These are phyloP conservation scores for Atethmia centrago DNA, from an alignment of 2,888 invertebrate species.

Conservation along the genomic window DNA sequence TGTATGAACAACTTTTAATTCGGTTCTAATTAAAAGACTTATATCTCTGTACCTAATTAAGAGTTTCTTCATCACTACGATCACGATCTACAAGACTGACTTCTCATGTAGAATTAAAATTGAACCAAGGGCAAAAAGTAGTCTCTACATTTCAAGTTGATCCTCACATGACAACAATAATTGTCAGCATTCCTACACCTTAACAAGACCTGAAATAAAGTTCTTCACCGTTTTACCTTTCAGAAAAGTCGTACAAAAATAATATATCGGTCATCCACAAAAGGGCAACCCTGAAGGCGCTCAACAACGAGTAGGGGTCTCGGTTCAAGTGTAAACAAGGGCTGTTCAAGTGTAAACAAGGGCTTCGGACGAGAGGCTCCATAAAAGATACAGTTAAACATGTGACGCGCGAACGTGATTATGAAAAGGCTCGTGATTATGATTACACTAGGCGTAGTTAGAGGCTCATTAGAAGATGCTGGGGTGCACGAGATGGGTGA, in stretches of 20 bases:
- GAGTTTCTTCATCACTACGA: background rate
- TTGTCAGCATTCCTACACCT: background rate
- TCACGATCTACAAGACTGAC: background rate
- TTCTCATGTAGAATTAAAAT: background rate
- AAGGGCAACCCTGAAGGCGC: constrained; percentile 62
- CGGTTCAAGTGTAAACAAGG: constrained; percentile 72
- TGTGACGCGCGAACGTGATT: constrained; percentile 74
- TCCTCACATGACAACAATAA: background rate
- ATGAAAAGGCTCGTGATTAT: constrained; percentile 86
- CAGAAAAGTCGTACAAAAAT: constrained; percentile 36
- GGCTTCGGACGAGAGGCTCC: constrained; percentile 48
- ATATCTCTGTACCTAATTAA: background rate
- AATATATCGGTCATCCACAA: constrained; percentile 53
- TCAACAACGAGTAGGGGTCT: constrained; percentile 61
- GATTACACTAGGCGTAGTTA: constrained; percentile 85
- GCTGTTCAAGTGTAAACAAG: constrained; percentile 70
- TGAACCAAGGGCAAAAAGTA: background rate
- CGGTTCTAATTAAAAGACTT: background rate
- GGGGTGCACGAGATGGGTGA: constrained; percentile 67
- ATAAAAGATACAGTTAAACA: constrained; percentile 72
- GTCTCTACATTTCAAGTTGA: background rate
- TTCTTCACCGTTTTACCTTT: constrained; percentile 15
- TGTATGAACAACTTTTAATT: background rate
- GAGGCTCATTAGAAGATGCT: constrained; percentile 83
- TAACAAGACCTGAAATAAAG: constrained; percentile 2